These are phyloP conservation scores for Dryobates pubescens DNA, from an alignment of 2,797 vertebrate genomes.

Conservation along the genomic window DNA sequence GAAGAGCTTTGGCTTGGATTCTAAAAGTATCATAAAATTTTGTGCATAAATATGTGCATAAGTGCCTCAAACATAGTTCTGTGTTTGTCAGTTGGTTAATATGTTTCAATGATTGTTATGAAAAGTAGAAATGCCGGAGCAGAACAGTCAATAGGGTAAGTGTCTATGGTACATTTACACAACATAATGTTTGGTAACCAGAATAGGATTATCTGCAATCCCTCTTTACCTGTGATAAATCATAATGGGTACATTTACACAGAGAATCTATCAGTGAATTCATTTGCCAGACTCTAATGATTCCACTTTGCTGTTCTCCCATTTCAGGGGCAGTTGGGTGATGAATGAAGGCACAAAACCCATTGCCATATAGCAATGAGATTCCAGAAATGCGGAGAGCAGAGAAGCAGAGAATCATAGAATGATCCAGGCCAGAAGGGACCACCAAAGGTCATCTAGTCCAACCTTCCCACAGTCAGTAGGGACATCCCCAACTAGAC, in stretches of 20 bases:
- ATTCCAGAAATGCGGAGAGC: no score
- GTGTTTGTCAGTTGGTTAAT: neutral
- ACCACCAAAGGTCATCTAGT: no score
- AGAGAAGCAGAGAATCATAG: no score
- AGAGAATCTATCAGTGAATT: neutral
- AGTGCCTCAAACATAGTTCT: neutral
- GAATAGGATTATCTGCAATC: neutral
- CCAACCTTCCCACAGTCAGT: no score
- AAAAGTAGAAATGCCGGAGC: neutral
- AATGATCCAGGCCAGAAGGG: no score
- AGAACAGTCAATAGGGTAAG: neutral
- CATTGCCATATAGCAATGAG: no score
- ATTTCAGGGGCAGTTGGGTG: no score
- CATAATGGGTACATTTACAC: neutral
- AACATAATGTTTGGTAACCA: neutral
- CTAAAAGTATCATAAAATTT: neutral
- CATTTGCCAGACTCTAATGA: neutral
- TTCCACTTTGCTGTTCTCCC: neutral
- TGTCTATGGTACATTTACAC: neutral
- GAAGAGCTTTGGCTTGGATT: neutral
- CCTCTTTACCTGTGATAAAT: neutral
- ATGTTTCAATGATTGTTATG: neutral
- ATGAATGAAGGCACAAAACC: no score
- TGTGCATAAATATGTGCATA: neutral
- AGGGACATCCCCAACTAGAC: no score